Percentiles rank a stretch among this genome's conserved stretches.
Evolutionary conservation across 2,888 invertebrate species (phyloP).

Genomic region (Meteorus colon): DNA sequence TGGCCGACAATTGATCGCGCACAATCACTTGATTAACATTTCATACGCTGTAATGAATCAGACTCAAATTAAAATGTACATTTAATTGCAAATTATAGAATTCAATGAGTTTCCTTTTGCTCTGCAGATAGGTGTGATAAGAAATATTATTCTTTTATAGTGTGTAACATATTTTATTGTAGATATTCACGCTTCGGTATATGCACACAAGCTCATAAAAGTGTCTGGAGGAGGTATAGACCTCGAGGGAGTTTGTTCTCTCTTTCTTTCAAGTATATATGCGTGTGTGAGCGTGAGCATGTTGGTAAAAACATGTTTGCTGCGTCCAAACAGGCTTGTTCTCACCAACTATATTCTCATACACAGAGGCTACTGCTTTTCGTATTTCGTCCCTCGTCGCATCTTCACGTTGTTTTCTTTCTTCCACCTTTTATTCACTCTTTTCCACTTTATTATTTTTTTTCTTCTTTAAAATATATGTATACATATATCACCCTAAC

Average conservation of each 20-base stretch:
- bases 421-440: constrained; percentile 36
- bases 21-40: constrained; percentile 4
- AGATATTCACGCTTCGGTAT: constrained; percentile 4
- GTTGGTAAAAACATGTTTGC: constrained; percentile 54
- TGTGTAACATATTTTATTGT: constrained; percentile 32
- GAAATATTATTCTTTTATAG: background rate
- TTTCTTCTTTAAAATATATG: background rate
- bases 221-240: constrained; percentile 42
- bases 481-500: constrained; percentile 33
- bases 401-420: constrained; percentile 47
- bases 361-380: constrained; percentile 41
- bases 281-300: constrained; percentile 23
- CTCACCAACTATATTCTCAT: constrained; percentile 34
- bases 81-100: background rate
- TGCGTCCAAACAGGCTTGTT: constrained; percentile 51
- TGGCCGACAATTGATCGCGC: background rate
- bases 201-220: constrained; percentile 48
- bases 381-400: constrained; percentile 44
- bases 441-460: background rate
- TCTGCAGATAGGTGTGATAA: background rate
- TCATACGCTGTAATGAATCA: background rate
- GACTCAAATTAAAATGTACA: background rate
- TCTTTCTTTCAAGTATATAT: constrained; percentile 1
- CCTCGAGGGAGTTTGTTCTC: constrained; percentile 49
- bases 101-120: background rate